These are phyloP conservation scores for Gobionotothen gibberifrons DNA, from an alignment of 2,797 vertebrate species.

Conservation along the genomic window DNA sequence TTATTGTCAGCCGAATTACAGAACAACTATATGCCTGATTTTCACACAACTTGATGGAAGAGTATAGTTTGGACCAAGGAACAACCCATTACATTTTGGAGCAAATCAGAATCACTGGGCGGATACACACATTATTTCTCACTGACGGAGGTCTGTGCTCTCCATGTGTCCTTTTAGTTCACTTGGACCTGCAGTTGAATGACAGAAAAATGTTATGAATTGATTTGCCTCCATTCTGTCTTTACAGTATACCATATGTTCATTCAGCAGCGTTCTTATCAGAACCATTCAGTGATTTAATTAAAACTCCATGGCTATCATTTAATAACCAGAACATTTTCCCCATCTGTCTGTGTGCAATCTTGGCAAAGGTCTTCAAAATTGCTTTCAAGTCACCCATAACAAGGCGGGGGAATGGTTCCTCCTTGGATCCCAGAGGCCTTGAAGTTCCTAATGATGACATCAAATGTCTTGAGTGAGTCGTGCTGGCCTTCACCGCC, in stretches of 20 bases:
- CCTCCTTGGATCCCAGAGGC: slow-evolving; percentile 50
- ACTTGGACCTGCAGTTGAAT: slow-evolving; percentile 7
- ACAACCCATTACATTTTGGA: too few species aligned
- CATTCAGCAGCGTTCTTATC: slow-evolving; percentile 49
- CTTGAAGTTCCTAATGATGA: slow-evolving; percentile 77
- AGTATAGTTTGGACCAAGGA: too few species aligned
- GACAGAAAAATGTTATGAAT: neutral
- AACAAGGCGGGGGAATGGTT: slow-evolving; percentile 61
- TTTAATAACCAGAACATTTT: slow-evolving; percentile 58
- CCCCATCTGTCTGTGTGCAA: slow-evolving; percentile 58
- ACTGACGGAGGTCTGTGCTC: too few species aligned
- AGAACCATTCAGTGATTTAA: slow-evolving; percentile 36
- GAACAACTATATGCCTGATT: too few species aligned
- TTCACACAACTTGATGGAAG: too few species aligned
- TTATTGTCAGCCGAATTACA: too few species aligned
- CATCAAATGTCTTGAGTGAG: slow-evolving; percentile 70
- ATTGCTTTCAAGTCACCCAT: slow-evolving; percentile 75
- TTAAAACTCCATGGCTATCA: slow-evolving; percentile 63
- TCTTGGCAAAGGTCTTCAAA: slow-evolving; percentile 61
- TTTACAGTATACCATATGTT: slow-evolving; percentile 25
- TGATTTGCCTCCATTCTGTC: slow-evolving; percentile 29
- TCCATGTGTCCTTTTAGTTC: too few species aligned
- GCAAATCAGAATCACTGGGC: too few species aligned
- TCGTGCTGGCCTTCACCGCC: slow-evolving; percentile 30
- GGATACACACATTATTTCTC: too few species aligned